A percentile compares a stretch with the other conserved stretches of the same genome.
phyloP scores from a whole-genome alignment of 30 jellyfish, hydroid and myxozoan genomes.

The Cassiopea xamachana region DNA sequence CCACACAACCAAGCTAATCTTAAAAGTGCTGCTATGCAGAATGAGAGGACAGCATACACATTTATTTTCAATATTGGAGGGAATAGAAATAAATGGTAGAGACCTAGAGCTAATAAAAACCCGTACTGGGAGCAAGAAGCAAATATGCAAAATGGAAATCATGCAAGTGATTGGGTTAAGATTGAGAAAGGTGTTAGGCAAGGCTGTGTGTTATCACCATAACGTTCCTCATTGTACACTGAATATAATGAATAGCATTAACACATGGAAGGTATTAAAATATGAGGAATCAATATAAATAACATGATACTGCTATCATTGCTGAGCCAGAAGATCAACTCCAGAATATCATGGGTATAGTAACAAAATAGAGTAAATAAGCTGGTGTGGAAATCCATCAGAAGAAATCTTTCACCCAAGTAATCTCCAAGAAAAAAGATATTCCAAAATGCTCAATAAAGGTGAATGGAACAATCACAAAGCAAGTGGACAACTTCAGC shows the following conservation, averaged over 20 bases:
- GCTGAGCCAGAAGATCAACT: slow-evolving; percentile 51
- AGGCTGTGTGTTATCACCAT: slow-evolving; percentile 11
- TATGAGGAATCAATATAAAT: slow-evolving; percentile 24
- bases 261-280: slow-evolving; percentile 24
- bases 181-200: slow-evolving; percentile 37
- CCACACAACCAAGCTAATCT: slow-evolving; percentile 17
- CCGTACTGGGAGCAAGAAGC: slow-evolving; percentile 67
- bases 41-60: slow-evolving; percentile 9
- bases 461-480: slow-evolving; percentile 17
- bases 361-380: slow-evolving; percentile 15
- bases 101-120: slow-evolving; percentile 32
- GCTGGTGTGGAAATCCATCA: slow-evolving; percentile 4
- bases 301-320: slow-evolving; percentile 44
- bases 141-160: slow-evolving; percentile 1
- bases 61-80: slow-evolving; percentile 17
- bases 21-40: neutral
- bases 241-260: neutral
- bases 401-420: slow-evolving; percentile 1
- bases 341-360: slow-evolving; percentile 15
- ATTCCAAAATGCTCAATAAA: slow-evolving; percentile 26
- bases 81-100: slow-evolving; percentile 36
- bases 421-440: slow-evolving; percentile 12
- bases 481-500: slow-evolving; percentile 31
- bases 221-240: neutral
- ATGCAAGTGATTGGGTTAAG: slow-evolving; percentile 20